Percentiles rank a stretch among this genome's conserved stretches.
Evolutionary conservation across 2,888 invertebrate genomes (phyloP).

Genomic region (Embidobia sp.): DNA sequence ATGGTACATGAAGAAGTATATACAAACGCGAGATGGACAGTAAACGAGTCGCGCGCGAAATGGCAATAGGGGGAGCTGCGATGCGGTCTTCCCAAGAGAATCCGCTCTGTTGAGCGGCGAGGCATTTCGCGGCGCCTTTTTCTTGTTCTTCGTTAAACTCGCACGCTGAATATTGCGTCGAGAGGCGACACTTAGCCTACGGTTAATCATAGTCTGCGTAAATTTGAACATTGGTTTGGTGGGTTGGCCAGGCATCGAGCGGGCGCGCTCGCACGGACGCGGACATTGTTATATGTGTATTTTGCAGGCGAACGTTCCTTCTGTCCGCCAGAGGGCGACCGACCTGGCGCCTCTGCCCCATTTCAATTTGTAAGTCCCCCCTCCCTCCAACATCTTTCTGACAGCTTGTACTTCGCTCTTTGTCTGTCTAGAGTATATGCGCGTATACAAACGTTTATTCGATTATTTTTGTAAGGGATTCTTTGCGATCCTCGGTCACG

Average conservation of each 20-base stretch:
- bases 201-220: conserved; percentile 82
- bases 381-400: conserved; percentile 11
- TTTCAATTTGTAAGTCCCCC: conserved; percentile 6
- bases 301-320: too few relatives aligned
- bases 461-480: conserved; percentile 46
- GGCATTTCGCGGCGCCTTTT: conserved; percentile 26
- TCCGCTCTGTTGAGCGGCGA: too few relatives aligned
- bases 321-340: too few relatives aligned
- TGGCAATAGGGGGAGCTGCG: conserved; percentile 27
- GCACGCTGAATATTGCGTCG: conserved; percentile 4
- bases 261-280: too few relatives aligned
- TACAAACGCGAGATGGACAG: conserved; percentile 3
- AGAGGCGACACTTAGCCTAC: conserved; percentile 74
- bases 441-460: conserved; percentile 20
- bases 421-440: conserved; percentile 19
- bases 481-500: conserved; percentile 23
- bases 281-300: too few relatives aligned
- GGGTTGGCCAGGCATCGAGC: too few relatives aligned
- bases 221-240: too few relatives aligned
- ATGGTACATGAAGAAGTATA: too few relatives aligned
- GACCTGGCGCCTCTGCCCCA: background rate
- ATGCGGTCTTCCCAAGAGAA: conserved; percentile 18
- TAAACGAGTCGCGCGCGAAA: conserved; percentile 18
- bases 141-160: conserved; percentile 26
- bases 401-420: conserved; percentile 22